phyloP scores from a whole-genome alignment of 2,113 vertebrate genomes.

The Capra hircus region DNA sequence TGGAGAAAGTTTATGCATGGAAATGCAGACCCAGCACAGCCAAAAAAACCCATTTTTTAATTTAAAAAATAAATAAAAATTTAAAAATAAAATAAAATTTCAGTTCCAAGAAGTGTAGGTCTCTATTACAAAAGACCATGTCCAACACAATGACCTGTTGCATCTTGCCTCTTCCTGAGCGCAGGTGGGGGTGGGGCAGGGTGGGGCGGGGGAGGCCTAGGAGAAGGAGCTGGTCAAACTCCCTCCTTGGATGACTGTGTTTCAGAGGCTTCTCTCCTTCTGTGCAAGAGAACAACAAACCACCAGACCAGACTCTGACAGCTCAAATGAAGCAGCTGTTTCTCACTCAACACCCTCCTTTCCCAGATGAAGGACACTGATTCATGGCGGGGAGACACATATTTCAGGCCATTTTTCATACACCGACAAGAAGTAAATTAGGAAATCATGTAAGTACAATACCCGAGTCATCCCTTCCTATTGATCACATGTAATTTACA shows the following conservation, averaged over 20 bases:
- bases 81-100: not conserved
- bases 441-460: slow-evolving; percentile 82
- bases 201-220: not conserved
- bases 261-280: slow-evolving; percentile 5
- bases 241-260: slow-evolving; percentile 30
- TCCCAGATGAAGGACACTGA: slow-evolving; percentile 75
- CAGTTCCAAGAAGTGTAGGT: not conserved
- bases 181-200: too few relatives aligned
- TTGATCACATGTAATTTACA: slow-evolving; percentile 98
- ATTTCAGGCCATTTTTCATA: slow-evolving; percentile 75
- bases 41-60: not conserved
- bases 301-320: slow-evolving; percentile 25
- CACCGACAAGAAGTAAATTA: slow-evolving; percentile 84
- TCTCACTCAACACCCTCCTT: slow-evolving; percentile 34
- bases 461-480: slow-evolving; percentile 86
- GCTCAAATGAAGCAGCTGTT: not conserved
- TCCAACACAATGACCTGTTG: slow-evolving; percentile 30
- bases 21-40: not conserved
- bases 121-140: not conserved
- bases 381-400: slow-evolving; percentile 69
- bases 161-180: not conserved
- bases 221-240: slow-evolving; percentile 33
- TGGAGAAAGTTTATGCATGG: not conserved
- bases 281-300: not conserved
- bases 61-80: not conserved